Conservation (phyloP, 2,113 vertebrate species). For the Onychostruthus taczanowskii region DNA sequence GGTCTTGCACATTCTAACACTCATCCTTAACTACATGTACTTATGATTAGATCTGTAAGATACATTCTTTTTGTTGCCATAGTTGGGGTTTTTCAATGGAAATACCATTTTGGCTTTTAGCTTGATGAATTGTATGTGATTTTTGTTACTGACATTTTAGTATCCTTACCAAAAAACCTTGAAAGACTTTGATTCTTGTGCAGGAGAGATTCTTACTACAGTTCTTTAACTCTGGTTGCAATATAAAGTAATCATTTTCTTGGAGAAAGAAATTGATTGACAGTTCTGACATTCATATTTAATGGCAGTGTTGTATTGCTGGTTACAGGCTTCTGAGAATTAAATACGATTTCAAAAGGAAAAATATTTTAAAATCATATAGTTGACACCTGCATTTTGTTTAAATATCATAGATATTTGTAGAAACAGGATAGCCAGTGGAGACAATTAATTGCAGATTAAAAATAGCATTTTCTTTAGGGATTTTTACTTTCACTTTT, state of each 20-base stretch:
- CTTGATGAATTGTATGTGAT: neutral
- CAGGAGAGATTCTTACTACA: neutral
- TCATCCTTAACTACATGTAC: rapidly evolving
- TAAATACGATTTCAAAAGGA: neutral
- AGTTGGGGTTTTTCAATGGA: neutral
- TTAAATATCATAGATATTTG: neutral
- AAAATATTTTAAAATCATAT: neutral
- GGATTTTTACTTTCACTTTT: neutral
- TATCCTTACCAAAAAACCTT: neutral
- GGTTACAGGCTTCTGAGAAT: neutral
- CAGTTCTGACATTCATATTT: neutral
- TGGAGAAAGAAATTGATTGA: neutral
- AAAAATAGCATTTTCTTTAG: neutral
- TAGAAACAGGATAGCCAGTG: neutral
- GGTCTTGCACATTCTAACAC: neutral
- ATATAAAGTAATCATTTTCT: neutral
- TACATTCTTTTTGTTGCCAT: neutral
- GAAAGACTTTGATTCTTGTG: neutral
- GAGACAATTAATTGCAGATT: neutral
- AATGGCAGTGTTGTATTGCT: neutral
- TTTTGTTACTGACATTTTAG: neutral
- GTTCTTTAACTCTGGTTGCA: neutral
- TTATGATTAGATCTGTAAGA: neutral
- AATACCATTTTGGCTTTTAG: neutral
- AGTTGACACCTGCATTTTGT: neutral